These are phyloP conservation scores for Pipistrellus pipistrellus DNA, from an alignment of 2,797 vertebrate species.

Conservation along the genomic window DNA sequence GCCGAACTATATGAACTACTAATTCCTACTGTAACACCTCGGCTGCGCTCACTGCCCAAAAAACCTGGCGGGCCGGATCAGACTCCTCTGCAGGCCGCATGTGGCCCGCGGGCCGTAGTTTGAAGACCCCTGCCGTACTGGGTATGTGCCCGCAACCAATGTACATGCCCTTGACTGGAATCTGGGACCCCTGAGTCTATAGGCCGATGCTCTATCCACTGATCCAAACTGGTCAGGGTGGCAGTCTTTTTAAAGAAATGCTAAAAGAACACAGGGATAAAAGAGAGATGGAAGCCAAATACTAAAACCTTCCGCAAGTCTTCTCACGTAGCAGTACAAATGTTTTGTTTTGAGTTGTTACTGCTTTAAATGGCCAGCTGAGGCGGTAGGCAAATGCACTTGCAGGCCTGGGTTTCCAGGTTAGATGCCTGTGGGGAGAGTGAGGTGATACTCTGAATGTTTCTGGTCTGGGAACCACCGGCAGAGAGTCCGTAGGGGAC, in stretches of 20 bases:
- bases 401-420: neutral
- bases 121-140: too few relatives aligned
- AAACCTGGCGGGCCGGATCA: too few relatives aligned
- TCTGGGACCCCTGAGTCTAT: too few relatives aligned
- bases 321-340: neutral
- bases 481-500: neutral
- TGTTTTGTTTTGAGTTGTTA: slow-evolving; percentile 15
- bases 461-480: neutral
- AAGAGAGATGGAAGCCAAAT: neutral
- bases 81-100: too few relatives aligned
- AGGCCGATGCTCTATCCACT: too few relatives aligned
- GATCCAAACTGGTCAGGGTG: too few relatives aligned
- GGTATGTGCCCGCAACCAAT: too few relatives aligned
- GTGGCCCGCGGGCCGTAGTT: too few relatives aligned
- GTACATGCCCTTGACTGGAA: too few relatives aligned
- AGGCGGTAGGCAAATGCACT: neutral
- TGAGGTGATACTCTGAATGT: neutral
- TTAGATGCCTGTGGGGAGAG: neutral
- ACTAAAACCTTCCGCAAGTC: neutral
- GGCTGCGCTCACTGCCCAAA: too few relatives aligned
- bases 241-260: slow-evolving; percentile 11
- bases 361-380: neutral
- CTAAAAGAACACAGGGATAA: neutral
- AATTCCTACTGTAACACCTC: too few relatives aligned
- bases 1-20: too few relatives aligned